phyloP scores from a whole-genome alignment of 2,888 invertebrate species.

The Branchellion lobata region DNA sequence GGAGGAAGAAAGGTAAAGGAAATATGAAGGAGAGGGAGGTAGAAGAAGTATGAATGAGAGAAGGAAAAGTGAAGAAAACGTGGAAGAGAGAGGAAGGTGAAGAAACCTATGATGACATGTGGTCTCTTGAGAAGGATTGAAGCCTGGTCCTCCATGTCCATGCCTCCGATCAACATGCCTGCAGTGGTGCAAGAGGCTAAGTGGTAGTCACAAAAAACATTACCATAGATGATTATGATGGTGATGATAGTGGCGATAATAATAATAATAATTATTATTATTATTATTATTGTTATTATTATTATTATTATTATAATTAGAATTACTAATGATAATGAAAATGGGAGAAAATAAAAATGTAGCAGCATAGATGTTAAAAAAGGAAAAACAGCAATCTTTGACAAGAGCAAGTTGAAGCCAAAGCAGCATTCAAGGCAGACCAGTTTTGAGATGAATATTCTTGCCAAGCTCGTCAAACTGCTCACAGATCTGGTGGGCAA shows the following conservation, averaged over 20 bases:
- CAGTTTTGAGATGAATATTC: conserved; percentile 86
- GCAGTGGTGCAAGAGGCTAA: conserved; percentile 52
- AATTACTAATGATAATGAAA: no score
- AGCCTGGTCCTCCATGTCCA: conserved; percentile 95
- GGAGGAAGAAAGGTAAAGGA: neutral
- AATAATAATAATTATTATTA: no score
- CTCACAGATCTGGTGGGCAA: conserved; percentile 96
- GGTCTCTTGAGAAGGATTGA: conserved; percentile 89
- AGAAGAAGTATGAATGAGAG: neutral
- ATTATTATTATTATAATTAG: no score
- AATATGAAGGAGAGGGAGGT: no score
- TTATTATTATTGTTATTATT: no score
- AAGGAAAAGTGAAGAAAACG: conserved; percentile 7
- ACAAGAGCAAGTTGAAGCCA: no score
- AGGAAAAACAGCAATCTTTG: no score
- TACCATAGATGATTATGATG: no score
- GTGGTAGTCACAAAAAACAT: no score
- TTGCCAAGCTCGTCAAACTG: conserved; percentile 91
- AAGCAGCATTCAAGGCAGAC: conserved; percentile 54
- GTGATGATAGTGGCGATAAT: no score
- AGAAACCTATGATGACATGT: conserved; percentile 84
- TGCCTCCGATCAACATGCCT: conserved; percentile 94
- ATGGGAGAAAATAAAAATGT: no score
- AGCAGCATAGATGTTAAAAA: no score
- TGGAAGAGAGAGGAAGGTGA: conserved; percentile 46